Conservation (phyloP, 2,797 vertebrate genomes). For the Schizothorax lantsangensis region DNA sequence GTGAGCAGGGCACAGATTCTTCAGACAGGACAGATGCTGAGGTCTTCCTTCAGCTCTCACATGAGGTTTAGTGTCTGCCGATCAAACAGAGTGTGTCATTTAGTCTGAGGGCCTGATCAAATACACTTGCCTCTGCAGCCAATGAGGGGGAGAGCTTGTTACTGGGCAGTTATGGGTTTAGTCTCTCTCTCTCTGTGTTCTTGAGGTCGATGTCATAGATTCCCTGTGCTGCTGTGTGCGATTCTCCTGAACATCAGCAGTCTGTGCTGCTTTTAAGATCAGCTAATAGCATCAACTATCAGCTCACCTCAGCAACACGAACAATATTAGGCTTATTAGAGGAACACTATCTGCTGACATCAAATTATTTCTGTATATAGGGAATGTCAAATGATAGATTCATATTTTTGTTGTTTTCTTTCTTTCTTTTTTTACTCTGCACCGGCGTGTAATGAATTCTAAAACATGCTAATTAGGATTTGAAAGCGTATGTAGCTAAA, state of each 20-base stretch:
- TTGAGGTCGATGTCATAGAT: conserved; percentile 79
- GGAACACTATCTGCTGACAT: conserved; percentile 13
- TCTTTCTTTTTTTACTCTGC: neutral
- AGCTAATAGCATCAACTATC: conserved; percentile 69
- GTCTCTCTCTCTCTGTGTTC: conserved; percentile 61
- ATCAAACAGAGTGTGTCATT: conserved; percentile 73
- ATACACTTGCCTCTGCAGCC: conserved; percentile 74
- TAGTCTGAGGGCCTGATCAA: conserved; percentile 74
- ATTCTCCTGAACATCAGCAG: conserved; percentile 73
- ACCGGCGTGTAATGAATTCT: neutral
- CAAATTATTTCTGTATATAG: neutral
- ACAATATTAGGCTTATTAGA: conserved; percentile 24
- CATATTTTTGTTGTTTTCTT: neutral
- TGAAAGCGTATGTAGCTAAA: neutral
- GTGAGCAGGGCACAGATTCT: neutral
- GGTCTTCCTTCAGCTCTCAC: conserved; percentile 64
- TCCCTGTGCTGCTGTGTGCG: conserved; percentile 72
- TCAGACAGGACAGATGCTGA: conserved; percentile 30
- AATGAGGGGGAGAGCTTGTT: conserved; percentile 78
- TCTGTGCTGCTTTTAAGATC: conserved; percentile 75
- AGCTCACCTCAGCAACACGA: conserved; percentile 60
- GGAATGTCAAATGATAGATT: neutral
- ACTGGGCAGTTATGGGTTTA: conserved; percentile 80
- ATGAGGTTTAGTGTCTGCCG: conserved; percentile 61
- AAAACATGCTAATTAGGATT: neutral